Base-by-base conservation (phyloP, 2,797 vertebrate genomes). In the Acanthurus leucopareius region DNA sequence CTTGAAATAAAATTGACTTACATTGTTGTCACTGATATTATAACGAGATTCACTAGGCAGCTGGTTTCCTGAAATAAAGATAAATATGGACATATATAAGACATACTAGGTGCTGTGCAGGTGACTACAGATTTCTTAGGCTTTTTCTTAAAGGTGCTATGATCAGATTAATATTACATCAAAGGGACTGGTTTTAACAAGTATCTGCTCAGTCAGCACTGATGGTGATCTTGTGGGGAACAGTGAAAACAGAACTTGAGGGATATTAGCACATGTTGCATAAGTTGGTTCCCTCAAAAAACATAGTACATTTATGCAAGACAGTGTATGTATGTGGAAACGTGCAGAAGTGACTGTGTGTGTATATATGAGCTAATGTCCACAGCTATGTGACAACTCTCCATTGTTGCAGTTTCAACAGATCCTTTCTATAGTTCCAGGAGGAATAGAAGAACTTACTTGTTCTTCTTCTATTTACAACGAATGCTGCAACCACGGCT, bases 381-480 rank as follows among this genome's bases (percentile, higher is more conserved):
- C 8, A 3, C 20, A 53, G 3, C 3, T 22, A 9, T 79, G 54
- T 63, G 35, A 17, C 32, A 10, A 40, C 22, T 5, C 8, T 67
- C 7, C 40, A n/a, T 4, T 6, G 1, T 0, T 1, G 19, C 0
- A 0, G 17, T 85, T 85, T 77, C 69, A 73, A 14, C 63, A 82
- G n/a, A 59, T 1, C 0, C 5, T n/a, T 49, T 48, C 40, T 51
- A 7, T 59, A 62, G 25, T 1, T 51, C 11, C 16, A 54, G 54
- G 48, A 85, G 42, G 65, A 75, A 63, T 11, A 64, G 67, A 7
- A 47, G 17, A 48, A 86, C 86, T 71, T 76, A 91, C 89, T 78
- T 32, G 32, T 40, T 86, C 71, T 85, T 88, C 78, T 87, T 75
- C 28, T 88, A 0, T 80, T 85, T 10, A 77, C 45, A 2, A 82